Base-by-base conservation (phyloP, 1,140 invertebrate species). In the Macrosteles quadrilineatus region DNA sequence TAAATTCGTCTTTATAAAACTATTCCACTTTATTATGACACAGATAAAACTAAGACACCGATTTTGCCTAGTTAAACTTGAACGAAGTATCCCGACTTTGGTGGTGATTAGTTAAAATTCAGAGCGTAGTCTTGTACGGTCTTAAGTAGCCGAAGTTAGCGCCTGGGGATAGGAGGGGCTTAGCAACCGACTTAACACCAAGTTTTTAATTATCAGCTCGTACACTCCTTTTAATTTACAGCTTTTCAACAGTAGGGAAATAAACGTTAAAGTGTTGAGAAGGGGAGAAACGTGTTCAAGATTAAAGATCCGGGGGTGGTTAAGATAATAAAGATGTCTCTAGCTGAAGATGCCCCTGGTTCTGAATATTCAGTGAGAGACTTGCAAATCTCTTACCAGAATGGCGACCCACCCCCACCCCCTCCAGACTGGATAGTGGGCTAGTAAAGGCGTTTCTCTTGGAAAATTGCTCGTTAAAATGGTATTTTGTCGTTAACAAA, bases 161-260 rank as follows among this genome's bases (percentile, higher is more conserved):
- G 27, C 40, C 32, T 9, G 17, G 27, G 59, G 59, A 19, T n/a
- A 4, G 1, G 55, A 1, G 55, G 55, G 2, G 27, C 19, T n/a
- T n/a, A 25, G 59, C 1, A 27, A 36, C 3, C 29, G n/a, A 27
- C 40, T 45, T 36, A 36, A 64, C 62, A 45, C 32, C 63, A 66
- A 66, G 63, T 66, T 66, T 66, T 66, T 66, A 66, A 66, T 66
- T 66, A 66, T 66, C 63, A 66, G 40, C 63, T 66, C 32, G 63
- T 66, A 66, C 63, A 66, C 36, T 66, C 63, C 63, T 66, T 66
- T 66, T 66, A 66, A 66, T 66, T 66, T 66, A 66, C 63, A 66
- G 63, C 63, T 66, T 66, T 66, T 43, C 32, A 43, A 43, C 63
- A 27, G 36, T 25, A 43, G 36, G 63, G 36, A 64, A 64, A 64